Percentiles rank a stretch among this genome's conserved stretches.
phyloP scores from a whole-genome alignment of 2,888 invertebrate species.

The Idaea biselata region DNA sequence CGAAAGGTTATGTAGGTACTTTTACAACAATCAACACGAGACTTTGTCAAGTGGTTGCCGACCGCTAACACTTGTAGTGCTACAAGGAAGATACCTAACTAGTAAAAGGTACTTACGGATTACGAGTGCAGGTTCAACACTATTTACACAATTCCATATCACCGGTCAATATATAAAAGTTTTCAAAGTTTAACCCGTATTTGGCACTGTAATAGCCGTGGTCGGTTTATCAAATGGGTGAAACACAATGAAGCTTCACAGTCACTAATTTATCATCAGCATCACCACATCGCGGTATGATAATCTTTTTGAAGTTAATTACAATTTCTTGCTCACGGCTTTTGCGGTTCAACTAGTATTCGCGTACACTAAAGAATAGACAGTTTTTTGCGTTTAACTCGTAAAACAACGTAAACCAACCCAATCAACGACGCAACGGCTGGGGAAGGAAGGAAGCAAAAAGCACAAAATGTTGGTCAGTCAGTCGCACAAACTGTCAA shows the following conservation, averaged over 20 bases:
- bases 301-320: background rate
- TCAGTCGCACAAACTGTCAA: background rate
- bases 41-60: background rate
- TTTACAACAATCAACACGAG: background rate
- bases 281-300: background rate
- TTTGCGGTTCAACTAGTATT: background rate
- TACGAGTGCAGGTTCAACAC: background rate
- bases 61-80: background rate
- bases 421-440: background rate
- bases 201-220: background rate
- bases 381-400: background rate
- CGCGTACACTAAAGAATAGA: background rate
- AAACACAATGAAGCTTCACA: background rate
- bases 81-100: background rate
- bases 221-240: background rate
- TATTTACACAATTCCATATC: background rate
- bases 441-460: slow-evolving; percentile 1
- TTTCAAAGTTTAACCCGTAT: background rate
- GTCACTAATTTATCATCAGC: background rate
- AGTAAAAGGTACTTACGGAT: background rate
- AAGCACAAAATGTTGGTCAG: background rate
- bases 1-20: background rate
- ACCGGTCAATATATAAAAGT: background rate
- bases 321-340: background rate
- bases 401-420: background rate